These are phyloP conservation scores for Stylophora pistillata DNA, from an alignment of 64 coral and sea anemone genomes.

Conservation along the genomic window DNA sequence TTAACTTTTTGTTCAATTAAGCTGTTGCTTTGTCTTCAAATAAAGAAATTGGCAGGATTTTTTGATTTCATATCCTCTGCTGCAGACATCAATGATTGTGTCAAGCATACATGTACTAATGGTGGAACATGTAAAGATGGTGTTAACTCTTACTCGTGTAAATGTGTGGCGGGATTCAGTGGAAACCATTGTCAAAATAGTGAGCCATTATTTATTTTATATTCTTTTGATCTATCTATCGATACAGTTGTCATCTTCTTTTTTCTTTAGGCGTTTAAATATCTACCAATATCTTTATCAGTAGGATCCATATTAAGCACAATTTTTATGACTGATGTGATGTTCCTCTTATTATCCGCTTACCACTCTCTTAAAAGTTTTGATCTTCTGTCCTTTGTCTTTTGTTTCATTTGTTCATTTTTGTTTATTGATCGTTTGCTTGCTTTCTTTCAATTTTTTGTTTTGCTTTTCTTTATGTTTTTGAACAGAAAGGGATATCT, in stretches of 20 bases:
- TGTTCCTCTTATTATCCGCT: neutral
- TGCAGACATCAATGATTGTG: slow-evolving; percentile 3
- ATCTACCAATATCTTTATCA: too few species aligned
- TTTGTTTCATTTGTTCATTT: neutral
- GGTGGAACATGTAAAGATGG: neutral
- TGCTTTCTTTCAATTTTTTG: neutral
- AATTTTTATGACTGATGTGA: neutral
- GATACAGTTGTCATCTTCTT: too few species aligned
- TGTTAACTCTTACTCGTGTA: neutral
- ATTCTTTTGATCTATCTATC: too few species aligned
- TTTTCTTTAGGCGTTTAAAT: too few species aligned
- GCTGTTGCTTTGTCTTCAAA: neutral
- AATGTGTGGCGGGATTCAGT: neutral
- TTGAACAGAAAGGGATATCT: too few species aligned
- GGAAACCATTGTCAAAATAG: neutral
- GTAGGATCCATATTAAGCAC: neutral
- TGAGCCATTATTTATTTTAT: neutral
- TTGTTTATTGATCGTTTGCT: neutral
- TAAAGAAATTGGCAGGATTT: neutral
- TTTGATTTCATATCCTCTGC: neutral
- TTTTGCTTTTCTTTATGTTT: neutral
- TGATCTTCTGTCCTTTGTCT: too few species aligned
- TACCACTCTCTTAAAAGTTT: neutral
- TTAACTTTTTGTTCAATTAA: too few species aligned
- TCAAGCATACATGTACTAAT: neutral